Conservation (phyloP, 2,797 vertebrate genomes). For the Falco concolor region DNA sequence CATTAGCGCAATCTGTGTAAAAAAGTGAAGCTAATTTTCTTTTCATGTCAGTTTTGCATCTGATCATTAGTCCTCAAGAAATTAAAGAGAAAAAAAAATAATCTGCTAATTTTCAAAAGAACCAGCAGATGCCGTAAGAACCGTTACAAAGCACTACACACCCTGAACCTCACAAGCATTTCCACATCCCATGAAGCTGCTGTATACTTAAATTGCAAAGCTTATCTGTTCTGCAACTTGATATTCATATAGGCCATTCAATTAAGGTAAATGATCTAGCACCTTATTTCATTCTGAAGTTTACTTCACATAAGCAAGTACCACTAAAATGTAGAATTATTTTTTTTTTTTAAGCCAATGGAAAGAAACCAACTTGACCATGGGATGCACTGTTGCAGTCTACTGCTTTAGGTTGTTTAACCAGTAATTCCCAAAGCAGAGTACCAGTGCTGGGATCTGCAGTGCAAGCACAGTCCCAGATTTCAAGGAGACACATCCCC, state of each 20-base stretch:
- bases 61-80: neutral
- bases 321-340: neutral
- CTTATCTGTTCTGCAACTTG: neutral
- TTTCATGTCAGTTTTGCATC: neutral
- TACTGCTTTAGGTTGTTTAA: neutral
- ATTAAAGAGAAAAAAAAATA: neutral
- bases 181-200: neutral
- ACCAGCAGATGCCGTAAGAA: neutral
- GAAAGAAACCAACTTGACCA: neutral
- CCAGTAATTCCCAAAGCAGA: neutral
- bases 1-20: neutral
- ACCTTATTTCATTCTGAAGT: neutral
- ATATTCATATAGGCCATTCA: neutral
- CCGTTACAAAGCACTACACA: neutral
- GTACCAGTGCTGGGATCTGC: neutral
- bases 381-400: rapidly evolving
- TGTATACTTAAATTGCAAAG: neutral
- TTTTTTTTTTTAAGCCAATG: neutral
- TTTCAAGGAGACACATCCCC: neutral
- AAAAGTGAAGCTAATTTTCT: neutral
- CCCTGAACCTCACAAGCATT: neutral
- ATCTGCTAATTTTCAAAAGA: neutral
- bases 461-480: neutral
- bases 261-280: neutral
- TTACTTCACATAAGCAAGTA: neutral